Evolutionary conservation across 1,140 invertebrate genomes (phyloP).

Genomic region (Drosophila pruinosa): DNA sequence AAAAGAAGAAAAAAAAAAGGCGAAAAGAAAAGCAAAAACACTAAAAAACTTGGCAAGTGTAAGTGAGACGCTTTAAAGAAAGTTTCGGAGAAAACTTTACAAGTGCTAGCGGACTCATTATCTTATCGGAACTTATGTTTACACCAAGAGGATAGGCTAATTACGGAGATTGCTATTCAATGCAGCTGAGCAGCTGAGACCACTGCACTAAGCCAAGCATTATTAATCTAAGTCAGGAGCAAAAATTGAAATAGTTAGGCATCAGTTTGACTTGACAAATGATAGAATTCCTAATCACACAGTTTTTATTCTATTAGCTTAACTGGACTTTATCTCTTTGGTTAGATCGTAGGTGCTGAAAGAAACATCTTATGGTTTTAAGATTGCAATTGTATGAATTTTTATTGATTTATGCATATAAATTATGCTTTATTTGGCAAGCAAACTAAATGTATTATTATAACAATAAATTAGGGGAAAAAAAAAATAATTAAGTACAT

Average conservation of each 20-base stretch:
- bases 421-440: conserved; percentile 36
- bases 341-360: too few relatives aligned
- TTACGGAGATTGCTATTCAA: conserved; percentile 33
- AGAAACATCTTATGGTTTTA: background rate
- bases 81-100: conserved; percentile 24
- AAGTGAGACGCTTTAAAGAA: conserved; percentile 67
- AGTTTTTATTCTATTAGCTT: too few relatives aligned
- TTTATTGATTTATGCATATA: conserved; percentile 34
- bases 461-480: conserved; percentile 62
- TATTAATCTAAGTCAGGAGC: conserved; percentile 2
- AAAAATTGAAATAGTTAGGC: too few relatives aligned
- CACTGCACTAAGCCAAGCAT: background rate
- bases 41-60: conserved; percentile 55
- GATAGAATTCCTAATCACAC: background rate
- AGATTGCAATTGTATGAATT: conserved; percentile 6
- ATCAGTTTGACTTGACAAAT: background rate
- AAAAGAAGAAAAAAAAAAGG: background rate
- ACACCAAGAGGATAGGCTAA: conserved; percentile 3
- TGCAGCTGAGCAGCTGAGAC: conserved; percentile 30
- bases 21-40: background rate
- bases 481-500: conserved; percentile 28
- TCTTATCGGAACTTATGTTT: conserved; percentile 31
- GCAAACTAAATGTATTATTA: conserved; percentile 15
- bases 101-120: conserved; percentile 51
- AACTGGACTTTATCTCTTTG: too few relatives aligned